Evolutionary conservation across 1,140 invertebrate species (phyloP), one percentile per base, ranked within the genome.

Genomic region (Drosophila triauraria): DNA sequence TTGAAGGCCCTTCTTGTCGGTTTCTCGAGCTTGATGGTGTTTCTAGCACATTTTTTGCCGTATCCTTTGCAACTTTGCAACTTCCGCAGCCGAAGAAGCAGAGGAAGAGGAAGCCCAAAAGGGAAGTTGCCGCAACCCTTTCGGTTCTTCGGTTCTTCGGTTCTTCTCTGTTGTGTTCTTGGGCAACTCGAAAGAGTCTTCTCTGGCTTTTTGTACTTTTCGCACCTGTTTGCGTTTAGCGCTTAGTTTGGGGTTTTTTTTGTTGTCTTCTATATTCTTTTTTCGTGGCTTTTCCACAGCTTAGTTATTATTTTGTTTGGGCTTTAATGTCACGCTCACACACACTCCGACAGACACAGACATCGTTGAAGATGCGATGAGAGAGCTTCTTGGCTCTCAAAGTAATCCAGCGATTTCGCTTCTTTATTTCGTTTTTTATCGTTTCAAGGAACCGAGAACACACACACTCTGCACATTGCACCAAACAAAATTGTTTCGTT

Each of bases 111-210:
- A 57, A 69, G 61, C 56, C 27, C 5, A 25, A 25, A 77, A 77
- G 64, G 74, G 74, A 77, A 77, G 75, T 76, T 76, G 74, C 53
- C 53, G 59, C 81, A 83, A 84, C 79, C 79, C 79, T 77, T 78
- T 54, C 10, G 30, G 53, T 59, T 78, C 46, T 44, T 54, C 10
- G 30, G 53, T 59, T 78, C 46, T 44, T 54, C 54, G 20, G 20
- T 20, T 20, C 20, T 20, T 54, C 54, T 44, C 43, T 32, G 23
- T 30, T 15, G 44, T 57, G 27, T 82, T 72, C 62, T 75, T 60
- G 48, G 12, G 76, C 53, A 58, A 75, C 50, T 75, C 50, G n/a
- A 15, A 27, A 20, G 38, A 30, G 27, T 58, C 54, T 63, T 43
- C n/a, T 62, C 23, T 54, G 20, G 38, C 15, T 48, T 32, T 71